Percentiles rank a stretch among this genome's conserved stretches.
phyloP scores from a whole-genome alignment of 2,888 invertebrate species.

The Coenonympha glycerion region DNA sequence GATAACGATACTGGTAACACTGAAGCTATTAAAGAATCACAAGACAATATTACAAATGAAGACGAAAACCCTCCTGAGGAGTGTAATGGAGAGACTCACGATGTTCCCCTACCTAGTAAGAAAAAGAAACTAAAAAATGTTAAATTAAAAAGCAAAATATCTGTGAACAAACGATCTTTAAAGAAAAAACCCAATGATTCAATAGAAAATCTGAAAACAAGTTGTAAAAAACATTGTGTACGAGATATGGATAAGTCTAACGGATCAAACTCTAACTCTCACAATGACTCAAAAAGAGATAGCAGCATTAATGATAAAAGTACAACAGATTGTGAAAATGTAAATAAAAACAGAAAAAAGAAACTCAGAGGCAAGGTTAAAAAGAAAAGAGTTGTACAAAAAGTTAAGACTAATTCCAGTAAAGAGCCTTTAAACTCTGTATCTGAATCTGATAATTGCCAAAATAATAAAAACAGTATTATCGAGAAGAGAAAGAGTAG shows the following conservation, averaged over 20 bases:
- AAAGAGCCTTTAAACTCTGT: conserved; percentile 49
- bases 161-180: conserved; percentile 56
- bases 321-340: conserved; percentile 47
- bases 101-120: conserved; percentile 44
- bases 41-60: conserved; percentile 45
- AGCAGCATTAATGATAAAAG: conserved; percentile 52
- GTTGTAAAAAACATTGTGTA: conserved; percentile 64
- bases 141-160: conserved; percentile 45
- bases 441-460: conserved; percentile 52
- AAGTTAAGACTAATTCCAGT: conserved; percentile 45
- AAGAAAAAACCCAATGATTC: conserved; percentile 62
- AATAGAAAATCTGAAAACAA: conserved; percentile 51
- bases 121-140: conserved; percentile 52
- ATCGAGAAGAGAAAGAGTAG: conserved; percentile 66
- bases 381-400: conserved; percentile 50
- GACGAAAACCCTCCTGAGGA: conserved; percentile 56
- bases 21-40: conserved; percentile 48
- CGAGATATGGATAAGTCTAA: conserved; percentile 54
- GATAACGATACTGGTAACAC: conserved; percentile 86
- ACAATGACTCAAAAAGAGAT: conserved; percentile 43
- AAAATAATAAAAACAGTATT: conserved; percentile 63
- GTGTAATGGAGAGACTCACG: conserved; percentile 58
- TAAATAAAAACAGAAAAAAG: conserved; percentile 52
- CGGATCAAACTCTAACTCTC: conserved; percentile 46
- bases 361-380: conserved; percentile 57